phyloP scores from a whole-genome alignment of 2,888 invertebrate species.

The Leucozona laternaria region DNA sequence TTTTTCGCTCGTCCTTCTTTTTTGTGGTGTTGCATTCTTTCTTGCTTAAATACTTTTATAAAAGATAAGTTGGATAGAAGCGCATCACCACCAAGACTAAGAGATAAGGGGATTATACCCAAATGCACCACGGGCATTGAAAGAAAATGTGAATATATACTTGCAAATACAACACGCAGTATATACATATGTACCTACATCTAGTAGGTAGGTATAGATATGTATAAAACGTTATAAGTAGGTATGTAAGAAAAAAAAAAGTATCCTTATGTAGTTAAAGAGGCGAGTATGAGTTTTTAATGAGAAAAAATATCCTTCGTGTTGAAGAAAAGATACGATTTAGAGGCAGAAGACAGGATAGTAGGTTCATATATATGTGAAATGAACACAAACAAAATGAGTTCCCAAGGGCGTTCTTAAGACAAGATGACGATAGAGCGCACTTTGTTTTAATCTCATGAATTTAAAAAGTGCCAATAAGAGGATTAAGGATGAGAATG shows the following conservation, averaged over 20 bases:
- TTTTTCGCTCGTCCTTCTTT: conserved; percentile 3
- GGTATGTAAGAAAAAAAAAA: not conserved
- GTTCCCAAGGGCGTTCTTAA: conserved; percentile 52
- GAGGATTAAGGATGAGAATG: conserved; percentile 47
- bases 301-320: conserved; percentile 56
- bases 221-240: not conserved
- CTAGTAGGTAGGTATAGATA: not conserved
- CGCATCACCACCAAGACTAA: conserved; percentile 21
- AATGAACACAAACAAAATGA: not conserved
- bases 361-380: not conserved
- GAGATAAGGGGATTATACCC: conserved; percentile 49
- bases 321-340: conserved; percentile 34
- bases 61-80: conserved; percentile 60
- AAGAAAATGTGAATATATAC: conserved; percentile 45
- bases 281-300: conserved; percentile 66
- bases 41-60: conserved; percentile 52
- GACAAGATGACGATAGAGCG: conserved; percentile 57
- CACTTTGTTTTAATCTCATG: conserved; percentile 71
- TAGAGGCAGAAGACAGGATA: conserved; percentile 22
- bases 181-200: not conserved
- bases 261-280: conserved; percentile 46
- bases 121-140: conserved; percentile 52
- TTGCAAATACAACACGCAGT: conserved; percentile 54
- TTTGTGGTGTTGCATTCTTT: not conserved
- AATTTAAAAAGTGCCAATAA: conserved; percentile 71